Evolutionary conservation across 2,797 vertebrate species (phyloP).

Genomic region (Fratercula arctica): DNA sequence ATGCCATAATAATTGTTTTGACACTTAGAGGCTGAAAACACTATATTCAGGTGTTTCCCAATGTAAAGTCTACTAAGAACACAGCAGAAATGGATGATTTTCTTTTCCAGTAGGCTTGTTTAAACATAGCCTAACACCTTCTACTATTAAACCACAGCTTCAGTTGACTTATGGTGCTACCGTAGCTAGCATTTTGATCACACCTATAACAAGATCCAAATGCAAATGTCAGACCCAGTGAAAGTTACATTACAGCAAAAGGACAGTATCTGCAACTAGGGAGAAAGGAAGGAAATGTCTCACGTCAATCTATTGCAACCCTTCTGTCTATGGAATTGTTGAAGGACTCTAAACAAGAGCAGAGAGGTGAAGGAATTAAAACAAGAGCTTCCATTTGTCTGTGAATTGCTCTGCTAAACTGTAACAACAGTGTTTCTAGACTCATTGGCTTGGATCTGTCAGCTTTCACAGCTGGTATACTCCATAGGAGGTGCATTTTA

Average conservation of each 20-base stretch:
- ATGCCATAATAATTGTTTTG: neutral
- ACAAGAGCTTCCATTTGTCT: neutral
- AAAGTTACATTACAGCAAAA: neutral
- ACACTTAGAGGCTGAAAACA: neutral
- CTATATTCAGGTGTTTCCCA: neutral
- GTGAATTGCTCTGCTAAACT: slow-evolving; percentile 38
- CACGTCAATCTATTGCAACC: neutral
- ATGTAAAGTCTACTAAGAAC: neutral
- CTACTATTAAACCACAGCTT: neutral
- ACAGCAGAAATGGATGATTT: neutral
- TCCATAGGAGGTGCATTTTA: slow-evolving; percentile 32
- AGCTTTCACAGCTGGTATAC: slow-evolving; percentile 24
- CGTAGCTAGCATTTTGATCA: slow-evolving; percentile 3
- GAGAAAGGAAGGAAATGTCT: neutral
- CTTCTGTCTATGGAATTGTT: neutral
- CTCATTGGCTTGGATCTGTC: neutral
- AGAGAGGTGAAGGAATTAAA: slow-evolving; percentile 32
- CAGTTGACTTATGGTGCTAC: neutral
- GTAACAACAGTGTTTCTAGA: slow-evolving; percentile 23
- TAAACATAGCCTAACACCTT: slow-evolving; percentile 1
- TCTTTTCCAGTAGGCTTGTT: neutral
- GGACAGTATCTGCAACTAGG: neutral
- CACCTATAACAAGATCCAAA: neutral
- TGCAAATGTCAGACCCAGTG: slow-evolving; percentile 3
- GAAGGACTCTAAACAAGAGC: neutral